A percentile compares a stretch with the other conserved stretches of the same genome.
Evolutionary conservation across 2,797 vertebrate genomes (phyloP).

Genomic region (Epinephelus awoara): DNA sequence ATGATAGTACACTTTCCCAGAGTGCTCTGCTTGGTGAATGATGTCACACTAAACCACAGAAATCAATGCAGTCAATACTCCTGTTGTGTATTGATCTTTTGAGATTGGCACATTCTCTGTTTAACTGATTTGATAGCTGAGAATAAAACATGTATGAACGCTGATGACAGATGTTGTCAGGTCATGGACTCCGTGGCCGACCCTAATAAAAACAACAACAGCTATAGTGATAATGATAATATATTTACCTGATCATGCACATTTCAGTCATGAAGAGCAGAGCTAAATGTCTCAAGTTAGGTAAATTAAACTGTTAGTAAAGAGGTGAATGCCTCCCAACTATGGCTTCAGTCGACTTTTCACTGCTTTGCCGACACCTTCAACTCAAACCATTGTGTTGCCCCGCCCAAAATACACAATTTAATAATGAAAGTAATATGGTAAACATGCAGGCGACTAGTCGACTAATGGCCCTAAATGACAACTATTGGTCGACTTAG

Average conservation of each 20-base stretch:
- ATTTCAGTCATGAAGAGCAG: too few relatives aligned
- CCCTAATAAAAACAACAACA: background rate
- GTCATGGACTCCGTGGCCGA: background rate
- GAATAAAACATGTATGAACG: background rate
- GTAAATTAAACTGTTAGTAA: too few relatives aligned
- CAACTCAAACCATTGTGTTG: too few relatives aligned
- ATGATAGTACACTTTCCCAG: constrained; percentile 5
- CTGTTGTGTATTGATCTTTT: constrained; percentile 23
- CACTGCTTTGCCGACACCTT: too few relatives aligned
- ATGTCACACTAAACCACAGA: constrained; percentile 7
- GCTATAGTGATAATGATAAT: background rate
- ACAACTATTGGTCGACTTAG: too few relatives aligned
- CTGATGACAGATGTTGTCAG: background rate
- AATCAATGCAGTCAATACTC: constrained; percentile 24
- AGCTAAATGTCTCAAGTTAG: too few relatives aligned
- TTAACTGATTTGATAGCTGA: constrained; percentile 10
- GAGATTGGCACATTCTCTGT: constrained; percentile 22
- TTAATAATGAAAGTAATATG: too few relatives aligned
- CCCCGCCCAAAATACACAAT: too few relatives aligned
- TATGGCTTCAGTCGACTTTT: too few relatives aligned
- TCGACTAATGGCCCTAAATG: too few relatives aligned
- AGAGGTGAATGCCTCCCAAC: too few relatives aligned
- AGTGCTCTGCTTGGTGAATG: constrained; percentile 12
- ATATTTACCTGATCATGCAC: background rate
- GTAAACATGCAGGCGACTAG: too few relatives aligned